Base-by-base conservation (phyloP, 1,140 invertebrate genomes). In the Papilio polytes region DNA sequence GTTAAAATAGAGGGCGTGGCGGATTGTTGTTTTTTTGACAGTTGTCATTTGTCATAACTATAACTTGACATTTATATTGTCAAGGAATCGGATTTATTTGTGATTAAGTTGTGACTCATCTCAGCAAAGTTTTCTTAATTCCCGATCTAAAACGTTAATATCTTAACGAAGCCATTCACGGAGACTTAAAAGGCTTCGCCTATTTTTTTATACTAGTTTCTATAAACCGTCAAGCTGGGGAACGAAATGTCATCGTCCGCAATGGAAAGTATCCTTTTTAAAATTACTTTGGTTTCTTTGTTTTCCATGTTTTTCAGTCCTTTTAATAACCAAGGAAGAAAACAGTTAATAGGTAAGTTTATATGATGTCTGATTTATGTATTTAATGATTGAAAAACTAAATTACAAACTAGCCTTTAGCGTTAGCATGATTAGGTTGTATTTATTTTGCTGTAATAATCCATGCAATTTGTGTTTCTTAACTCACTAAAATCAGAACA, bases 211-310 rank as follows among this genome's bases (percentile, higher is more conserved):
- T 86, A 80, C 81, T 87, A 86, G 81, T 88, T 92, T 89, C 85
- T 82, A 83, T 83, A 83, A 93, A 90, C 90, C 93, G 89, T 92
- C 96, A 97, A 96, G 95, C 96, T 97, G 97, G 97, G 97, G 92
- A 97, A 97, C 96, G 97, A 98, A 96, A 98, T 98, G 97, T 98
- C 97, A 90, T 96, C 97, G 80, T 96, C 97, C 86, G 97, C 97
- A 87, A 98, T 98, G 97, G 97, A 98, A 96, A 98, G 97, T 98
- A 97, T 97, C 97, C 97, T 97, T 97, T 97, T 95, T 83, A 72
- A 82, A 31, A 63, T 63, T 48, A 48, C 15, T 1, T 13, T 70
- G 22, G 13, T 70, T 70, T 70, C 63, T 70, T 31, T 36, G 15
- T 15, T 70, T 31, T 70, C 1, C 63, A 66, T 10, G 26, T 6